phyloP scores from a whole-genome alignment of 2,888 invertebrate genomes.

The Drosophila affinis region DNA sequence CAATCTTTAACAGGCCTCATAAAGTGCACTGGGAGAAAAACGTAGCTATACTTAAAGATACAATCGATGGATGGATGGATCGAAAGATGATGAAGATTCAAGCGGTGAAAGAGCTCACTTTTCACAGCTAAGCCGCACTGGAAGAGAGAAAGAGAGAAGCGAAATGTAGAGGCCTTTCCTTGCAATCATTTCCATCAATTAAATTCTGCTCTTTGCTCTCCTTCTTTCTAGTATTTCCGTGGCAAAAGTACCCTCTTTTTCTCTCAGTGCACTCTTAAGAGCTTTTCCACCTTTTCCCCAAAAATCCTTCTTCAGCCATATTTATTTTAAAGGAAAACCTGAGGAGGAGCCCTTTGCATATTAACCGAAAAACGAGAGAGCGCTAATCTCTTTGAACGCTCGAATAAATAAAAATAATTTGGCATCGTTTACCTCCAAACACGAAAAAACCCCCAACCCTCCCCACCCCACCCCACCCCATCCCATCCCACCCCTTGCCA shows the following conservation, averaged over 20 bases:
- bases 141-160: too few relatives aligned
- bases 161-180: too few relatives aligned
- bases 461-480: neutral
- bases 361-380: constrained; percentile 22
- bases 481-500: too few relatives aligned
- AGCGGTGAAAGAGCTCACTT: too few relatives aligned
- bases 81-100: too few relatives aligned
- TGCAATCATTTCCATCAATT: too few relatives aligned
- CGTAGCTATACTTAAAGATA: neutral
- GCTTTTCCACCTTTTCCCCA: neutral
- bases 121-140: too few relatives aligned
- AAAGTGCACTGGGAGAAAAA: neutral
- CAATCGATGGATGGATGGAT: neutral
- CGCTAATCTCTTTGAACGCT: constrained; percentile 71
- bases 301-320: neutral
- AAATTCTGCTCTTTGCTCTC: neutral
- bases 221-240: neutral
- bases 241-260: neutral
- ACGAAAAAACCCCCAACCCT: neutral
- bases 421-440: constrained; percentile 34
- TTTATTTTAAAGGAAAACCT: constrained; percentile 1
- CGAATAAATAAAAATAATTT: constrained; percentile 80
- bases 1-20: neutral
- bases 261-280: neutral
- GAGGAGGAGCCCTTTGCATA: constrained; percentile 34